Evolutionary conservation across 2,113 vertebrate genomes (phyloP), one percentile per base, ranked within the genome.

Genomic region (Pyrgilauda ruficollis): DNA sequence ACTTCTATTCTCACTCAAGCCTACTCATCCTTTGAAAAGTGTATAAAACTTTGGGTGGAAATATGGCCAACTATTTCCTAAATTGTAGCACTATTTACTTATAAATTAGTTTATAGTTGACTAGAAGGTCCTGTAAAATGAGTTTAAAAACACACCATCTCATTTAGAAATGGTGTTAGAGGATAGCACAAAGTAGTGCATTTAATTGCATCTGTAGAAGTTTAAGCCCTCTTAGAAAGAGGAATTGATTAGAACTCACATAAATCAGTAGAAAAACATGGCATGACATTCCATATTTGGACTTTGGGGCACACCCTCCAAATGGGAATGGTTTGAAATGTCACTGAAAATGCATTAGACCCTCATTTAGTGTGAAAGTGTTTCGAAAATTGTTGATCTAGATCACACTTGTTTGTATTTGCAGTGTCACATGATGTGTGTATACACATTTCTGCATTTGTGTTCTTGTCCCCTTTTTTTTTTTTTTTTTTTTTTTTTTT

Each of bases 231-330:
- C 15, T 21, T 11, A 70, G 19, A 67, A 55, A 55, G 78, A 80
- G 20, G 26, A 83, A 58, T 23, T 35, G 37, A 47, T 53, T 41
- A 78, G 31, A 79, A 47, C 13, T 69, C 30, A 72, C 11, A 56
- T 55, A 73, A 87, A 83, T 75, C 30, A 72, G n/a, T 47, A 27
- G 37, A 66, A 80, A 89, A 52, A 55, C 5, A 31, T 3, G 10
- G 30, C 47, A 62, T 23, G 17, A 19, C 30, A 62, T 22, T 47
- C 20, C 15, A 31, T 13, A 14, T 85, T 26, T 69, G 35, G 56
- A 39, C 33, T 75, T 35, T 28, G 56, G 20, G n/a, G 7, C 7
- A 66, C 4, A 52, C 1, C 1, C 1, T 30, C 18, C 1, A 2
- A 55, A 81, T 80, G 3, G 4, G 28, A 69, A 76, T 35, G 7